Evolutionary conservation across 2,888 invertebrate genomes (phyloP), one percentile per base, ranked within the genome.

Genomic region (Coleophora deauratella): DNA sequence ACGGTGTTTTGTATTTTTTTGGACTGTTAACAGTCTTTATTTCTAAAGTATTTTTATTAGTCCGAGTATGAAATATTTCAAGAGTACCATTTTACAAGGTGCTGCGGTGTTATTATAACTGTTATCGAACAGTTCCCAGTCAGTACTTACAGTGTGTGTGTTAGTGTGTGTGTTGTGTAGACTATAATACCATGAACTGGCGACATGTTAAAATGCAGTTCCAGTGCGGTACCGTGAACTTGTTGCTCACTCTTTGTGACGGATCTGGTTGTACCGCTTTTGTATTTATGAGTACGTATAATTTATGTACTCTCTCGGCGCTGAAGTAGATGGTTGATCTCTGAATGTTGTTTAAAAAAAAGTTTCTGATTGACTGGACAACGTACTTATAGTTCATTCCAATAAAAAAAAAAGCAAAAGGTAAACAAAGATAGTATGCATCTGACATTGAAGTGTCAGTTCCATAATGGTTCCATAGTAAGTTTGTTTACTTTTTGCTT

Each of bases 21-120:
- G 34, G 37, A 46, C 40, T 27, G 33, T 47, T 40, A 44, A 41
- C 47, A 44, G 49, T 42, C 27, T 32, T 55, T 50, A 57, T 54
- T 54, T 58, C 52, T 54, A 41, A 49, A 55, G 51, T 54, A 59
- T 50, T 49, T 21, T n/a, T 6, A 4, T 21, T 21, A 21, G 21
- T 49, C 43, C 33, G 47, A 45, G 41, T 53, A 70, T 69, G 57
- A 65, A 68, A 66, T 71, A 70, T 68, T 66, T 67, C 72, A 59
- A 60, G 50, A 47, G 43, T 38, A 42, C 35, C 34, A 15, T 42
- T 47, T 49, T 57, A 56, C 54, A 59, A 59, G 63, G 64, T 63
- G 60, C 60, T 66, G 59, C 57, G 65, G 60, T 56, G 60, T 63
- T 70, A 59, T 65, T 64, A 66, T 71, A 74, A 72, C 69, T 69